Evolutionary conservation across 2,113 vertebrate genomes (phyloP).

Genomic region (Peromyscus leucopus): DNA sequence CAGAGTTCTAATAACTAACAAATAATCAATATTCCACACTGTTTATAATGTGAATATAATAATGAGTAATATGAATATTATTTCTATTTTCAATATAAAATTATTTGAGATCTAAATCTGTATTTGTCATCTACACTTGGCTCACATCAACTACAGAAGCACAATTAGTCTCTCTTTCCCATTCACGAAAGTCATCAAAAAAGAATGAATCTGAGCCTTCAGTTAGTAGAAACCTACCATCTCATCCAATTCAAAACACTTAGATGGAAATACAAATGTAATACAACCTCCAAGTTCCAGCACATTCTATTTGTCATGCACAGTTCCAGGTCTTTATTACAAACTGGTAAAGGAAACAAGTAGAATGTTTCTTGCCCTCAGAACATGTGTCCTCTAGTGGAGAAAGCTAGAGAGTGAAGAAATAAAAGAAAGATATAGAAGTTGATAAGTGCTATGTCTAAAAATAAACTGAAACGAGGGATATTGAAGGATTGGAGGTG

Average conservation of each 20-base stretch:
- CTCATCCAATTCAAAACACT: conserved; percentile 22
- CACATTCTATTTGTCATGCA: background rate
- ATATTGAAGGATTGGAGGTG: background rate
- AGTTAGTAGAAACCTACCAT: background rate
- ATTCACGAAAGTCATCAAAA: background rate
- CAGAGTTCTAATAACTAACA: conserved; percentile 9
- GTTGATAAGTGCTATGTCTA: background rate
- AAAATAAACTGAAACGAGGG: background rate
- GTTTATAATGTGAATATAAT: background rate
- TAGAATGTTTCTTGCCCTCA: background rate
- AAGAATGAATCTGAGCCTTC: background rate
- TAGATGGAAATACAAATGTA: background rate
- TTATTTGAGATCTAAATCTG: conserved; percentile 7
- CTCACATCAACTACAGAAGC: background rate
- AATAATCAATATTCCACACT: background rate
- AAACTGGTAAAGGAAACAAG: conserved; percentile 34
- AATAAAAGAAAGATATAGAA: background rate
- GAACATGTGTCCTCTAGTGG: background rate
- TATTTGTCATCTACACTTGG: background rate
- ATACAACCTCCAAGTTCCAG: background rate
- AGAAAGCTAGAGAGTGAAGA: background rate
- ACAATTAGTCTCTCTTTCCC: background rate
- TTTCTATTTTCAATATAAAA: background rate
- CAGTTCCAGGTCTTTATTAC: background rate
- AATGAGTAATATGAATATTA: background rate